Evolutionary conservation across 2,888 invertebrate genomes (phyloP).

Genomic region (Eupsilia transversa): DNA sequence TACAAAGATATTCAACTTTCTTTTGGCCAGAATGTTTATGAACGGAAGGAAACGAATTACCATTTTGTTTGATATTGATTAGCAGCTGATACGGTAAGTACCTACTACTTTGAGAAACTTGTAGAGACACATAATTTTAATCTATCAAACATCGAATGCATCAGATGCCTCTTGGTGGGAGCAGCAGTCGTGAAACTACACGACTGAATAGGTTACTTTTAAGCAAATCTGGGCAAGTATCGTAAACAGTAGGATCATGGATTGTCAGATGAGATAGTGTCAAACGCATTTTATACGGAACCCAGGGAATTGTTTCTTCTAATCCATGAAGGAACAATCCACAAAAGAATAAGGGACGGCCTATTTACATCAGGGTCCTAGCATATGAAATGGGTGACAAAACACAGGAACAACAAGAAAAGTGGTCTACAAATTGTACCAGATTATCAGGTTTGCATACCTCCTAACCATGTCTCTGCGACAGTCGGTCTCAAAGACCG

Average conservation of each 20-base stretch:
- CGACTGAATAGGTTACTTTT: not conserved
- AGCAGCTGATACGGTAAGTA: conserved; percentile 26
- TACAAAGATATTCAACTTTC: conserved; percentile 38
- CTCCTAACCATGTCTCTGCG: conserved; percentile 20
- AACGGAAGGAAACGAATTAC: conserved; percentile 41
- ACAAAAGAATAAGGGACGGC: not conserved
- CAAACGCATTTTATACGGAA: not conserved
- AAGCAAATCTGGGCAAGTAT: not conserved
- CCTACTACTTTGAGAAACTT: not conserved
- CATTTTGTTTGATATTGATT: conserved; percentile 43
- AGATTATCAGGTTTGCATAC: conserved; percentile 1
- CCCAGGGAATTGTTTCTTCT: not conserved
- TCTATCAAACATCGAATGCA: not conserved
- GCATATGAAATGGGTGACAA: not conserved
- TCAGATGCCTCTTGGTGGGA: too few relatives aligned
- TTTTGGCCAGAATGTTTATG: conserved; percentile 13
- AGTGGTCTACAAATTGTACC: not conserved
- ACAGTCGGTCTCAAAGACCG: conserved; percentile 34
- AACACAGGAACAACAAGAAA: not conserved
- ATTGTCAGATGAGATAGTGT: not conserved
- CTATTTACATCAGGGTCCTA: not conserved
- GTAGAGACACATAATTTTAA: not conserved
- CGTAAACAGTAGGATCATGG: not conserved
- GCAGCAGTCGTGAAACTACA: not conserved
- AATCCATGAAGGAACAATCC: not conserved